phyloP scores from a whole-genome alignment of 30 jellyfish, hydroid and myxozoan species.

The Aurelia aurita region DNA sequence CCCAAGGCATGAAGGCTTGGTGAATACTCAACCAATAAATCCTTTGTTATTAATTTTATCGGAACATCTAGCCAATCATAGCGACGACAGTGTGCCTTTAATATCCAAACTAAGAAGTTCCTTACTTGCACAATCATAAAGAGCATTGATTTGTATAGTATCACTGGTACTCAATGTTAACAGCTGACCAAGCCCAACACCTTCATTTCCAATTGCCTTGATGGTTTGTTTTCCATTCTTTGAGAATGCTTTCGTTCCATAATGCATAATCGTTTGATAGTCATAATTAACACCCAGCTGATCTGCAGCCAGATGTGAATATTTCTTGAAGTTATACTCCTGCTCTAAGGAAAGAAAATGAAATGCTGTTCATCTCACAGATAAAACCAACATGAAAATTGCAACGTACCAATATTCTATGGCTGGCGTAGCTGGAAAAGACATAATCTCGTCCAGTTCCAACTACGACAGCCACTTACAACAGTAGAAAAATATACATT shows the following conservation, averaged over 20 bases:
- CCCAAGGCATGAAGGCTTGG: too few relatives aligned
- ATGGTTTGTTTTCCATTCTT: conserved; percentile 66
- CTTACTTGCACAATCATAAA: conserved; percentile 74
- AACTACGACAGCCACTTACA: too few relatives aligned
- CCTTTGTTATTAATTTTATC: too few relatives aligned
- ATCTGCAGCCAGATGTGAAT: conserved; percentile 40
- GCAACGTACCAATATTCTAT: too few relatives aligned
- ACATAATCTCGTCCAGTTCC: too few relatives aligned
- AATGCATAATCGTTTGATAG: conserved; percentile 72
- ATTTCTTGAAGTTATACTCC: conserved; percentile 50
- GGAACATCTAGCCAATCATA: too few relatives aligned
- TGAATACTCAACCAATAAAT: too few relatives aligned
- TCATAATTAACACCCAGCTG: conserved; percentile 51
- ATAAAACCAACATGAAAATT: too few relatives aligned
- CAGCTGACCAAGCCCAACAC: conserved; percentile 57
- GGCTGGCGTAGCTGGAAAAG: too few relatives aligned
- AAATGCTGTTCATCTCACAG: too few relatives aligned
- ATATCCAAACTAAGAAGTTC: neutral
- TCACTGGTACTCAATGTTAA: conserved; percentile 60
- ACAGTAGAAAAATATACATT: too few relatives aligned
- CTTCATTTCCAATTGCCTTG: conserved; percentile 59
- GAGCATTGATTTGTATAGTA: conserved; percentile 51
- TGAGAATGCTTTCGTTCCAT: conserved; percentile 68
- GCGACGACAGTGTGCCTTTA: too few relatives aligned
- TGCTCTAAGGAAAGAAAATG: neutral